Evolutionary conservation across 2,113 vertebrate genomes (phyloP).

Genomic region (Symphodus melops): DNA sequence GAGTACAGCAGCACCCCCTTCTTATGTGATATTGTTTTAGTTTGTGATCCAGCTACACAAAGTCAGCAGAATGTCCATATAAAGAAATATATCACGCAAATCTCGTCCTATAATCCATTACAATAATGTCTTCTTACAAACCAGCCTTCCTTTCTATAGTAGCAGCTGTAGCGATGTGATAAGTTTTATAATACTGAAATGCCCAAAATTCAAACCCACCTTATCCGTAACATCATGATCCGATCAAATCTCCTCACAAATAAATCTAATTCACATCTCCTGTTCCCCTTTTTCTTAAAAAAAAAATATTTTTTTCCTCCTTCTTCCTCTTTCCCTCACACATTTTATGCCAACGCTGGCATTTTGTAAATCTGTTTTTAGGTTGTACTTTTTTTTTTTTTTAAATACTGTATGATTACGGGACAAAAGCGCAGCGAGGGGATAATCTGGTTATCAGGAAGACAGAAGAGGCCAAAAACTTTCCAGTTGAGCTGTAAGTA

Average conservation of each 20-base stretch:
- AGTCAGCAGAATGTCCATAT: background rate
- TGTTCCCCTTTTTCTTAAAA: constrained; percentile 63
- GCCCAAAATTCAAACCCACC: constrained; percentile 54
- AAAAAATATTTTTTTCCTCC: constrained; percentile 27
- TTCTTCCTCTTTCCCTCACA: constrained; percentile 22
- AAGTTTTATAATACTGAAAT: too few relatives aligned
- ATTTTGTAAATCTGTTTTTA: constrained; percentile 43
- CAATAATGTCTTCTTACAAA: too few relatives aligned
- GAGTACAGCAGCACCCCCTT: too few relatives aligned
- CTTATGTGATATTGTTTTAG: too few relatives aligned
- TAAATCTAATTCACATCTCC: constrained; percentile 30
- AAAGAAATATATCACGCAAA: background rate
- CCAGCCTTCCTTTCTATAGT: too few relatives aligned
- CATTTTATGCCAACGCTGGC: constrained; percentile 43
- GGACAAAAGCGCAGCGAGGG: background rate
- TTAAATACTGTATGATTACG: background rate
- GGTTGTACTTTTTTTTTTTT: constrained; percentile 23
- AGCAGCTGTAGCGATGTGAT: too few relatives aligned
- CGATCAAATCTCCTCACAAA: constrained; percentile 53
- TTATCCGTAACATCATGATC: constrained; percentile 62
- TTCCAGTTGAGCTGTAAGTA: background rate
- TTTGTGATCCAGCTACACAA: too few relatives aligned
- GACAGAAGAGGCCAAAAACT: constrained; percentile 3
- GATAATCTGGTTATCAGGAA: constrained; percentile 18
- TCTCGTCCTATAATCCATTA: too few relatives aligned